Base-by-base conservation (phyloP, 2,797 vertebrate genomes). In the Nannoperca obscura region DNA sequence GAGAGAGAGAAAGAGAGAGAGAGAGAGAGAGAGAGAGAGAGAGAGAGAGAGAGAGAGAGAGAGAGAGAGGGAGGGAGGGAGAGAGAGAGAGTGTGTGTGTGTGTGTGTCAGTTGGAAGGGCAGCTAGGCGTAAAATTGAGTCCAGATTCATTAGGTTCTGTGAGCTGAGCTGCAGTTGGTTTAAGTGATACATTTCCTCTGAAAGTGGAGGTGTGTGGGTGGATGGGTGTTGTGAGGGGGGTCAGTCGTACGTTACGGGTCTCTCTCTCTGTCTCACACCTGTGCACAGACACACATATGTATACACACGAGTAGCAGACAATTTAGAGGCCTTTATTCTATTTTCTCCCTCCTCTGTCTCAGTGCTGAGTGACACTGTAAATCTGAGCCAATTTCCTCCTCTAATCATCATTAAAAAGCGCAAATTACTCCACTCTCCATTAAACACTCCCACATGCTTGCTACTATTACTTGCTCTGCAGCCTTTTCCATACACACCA, bases 171-270 rank as follows among this genome's bases (percentile, higher is more conserved):
- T 96, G 96, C 96, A 97, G 96, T 97, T 96, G 95, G 96, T 98
- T 98, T 97, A 97, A 97, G 97, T 97, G 97, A 97, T 97, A 97
- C 97, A 98, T 98, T 97, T 98, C 97, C 97, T 97, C 96, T 97
- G 96, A 95, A 97, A 96, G 96, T 97, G 96, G 96, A 97, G 97
- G 80, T 80, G 90, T 74, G 88, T 88, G 89, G 83, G 88, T 71
- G 89, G 83, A 80, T 57, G 85, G 74, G 81, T 76, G 83, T 77
- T 65, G 75, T 46, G 66, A 40, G 81, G 66, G 81, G 70, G 78
- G 84, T 90, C 88, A 83, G 78, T 63, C 55, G 36, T 79, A 84
- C 54, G 81, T 85, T 84, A 84, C 71, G 62, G 89, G 81, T 91
- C 86, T 83, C 85, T 88, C 75, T 76, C 86, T 83, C 81, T 63